Conservation (phyloP, 2,797 vertebrate species). For the Chelidonichthys spinosus region DNA sequence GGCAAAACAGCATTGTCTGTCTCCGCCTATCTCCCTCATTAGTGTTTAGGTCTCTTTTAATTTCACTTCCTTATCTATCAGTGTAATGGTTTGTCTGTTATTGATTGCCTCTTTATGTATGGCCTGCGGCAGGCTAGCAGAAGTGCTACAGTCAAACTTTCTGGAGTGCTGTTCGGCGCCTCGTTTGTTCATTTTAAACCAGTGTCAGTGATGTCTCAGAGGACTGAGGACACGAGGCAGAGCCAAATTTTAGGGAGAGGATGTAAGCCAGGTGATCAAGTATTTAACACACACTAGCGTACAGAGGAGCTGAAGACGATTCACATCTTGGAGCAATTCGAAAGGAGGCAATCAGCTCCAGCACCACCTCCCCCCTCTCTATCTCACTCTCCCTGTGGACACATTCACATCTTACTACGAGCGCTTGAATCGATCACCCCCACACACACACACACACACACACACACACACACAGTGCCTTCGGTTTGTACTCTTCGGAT, state of each 20-base stretch:
- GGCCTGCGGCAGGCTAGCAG: constrained; percentile 10
- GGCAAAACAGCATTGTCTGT: constrained; percentile 59
- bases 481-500: constrained; percentile 3
- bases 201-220: constrained; percentile 13
- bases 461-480: background rate
- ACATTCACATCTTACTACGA: constrained; percentile 46
- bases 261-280: constrained; percentile 36
- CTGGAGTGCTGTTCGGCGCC: background rate
- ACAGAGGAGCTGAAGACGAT: constrained; percentile 28
- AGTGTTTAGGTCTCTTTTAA: constrained; percentile 76
- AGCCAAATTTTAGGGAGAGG: constrained; percentile 5
- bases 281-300: constrained; percentile 23
- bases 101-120: constrained; percentile 67
- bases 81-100: constrained; percentile 68
- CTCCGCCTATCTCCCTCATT: constrained; percentile 69
- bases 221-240: background rate
- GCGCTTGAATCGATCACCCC: constrained; percentile 44
- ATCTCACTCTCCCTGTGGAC: constrained; percentile 33
- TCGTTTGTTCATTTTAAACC: background rate
- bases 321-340: constrained; percentile 34
- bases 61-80: constrained; percentile 77
- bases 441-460: background rate
- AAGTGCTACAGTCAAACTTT: constrained; percentile 16
- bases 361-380: constrained; percentile 18
- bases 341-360: constrained; percentile 51